Percentiles rank a stretch among this genome's conserved stretches.
phyloP scores from a whole-genome alignment of 2,113 vertebrate genomes.

The Mionectes macconnelli region DNA sequence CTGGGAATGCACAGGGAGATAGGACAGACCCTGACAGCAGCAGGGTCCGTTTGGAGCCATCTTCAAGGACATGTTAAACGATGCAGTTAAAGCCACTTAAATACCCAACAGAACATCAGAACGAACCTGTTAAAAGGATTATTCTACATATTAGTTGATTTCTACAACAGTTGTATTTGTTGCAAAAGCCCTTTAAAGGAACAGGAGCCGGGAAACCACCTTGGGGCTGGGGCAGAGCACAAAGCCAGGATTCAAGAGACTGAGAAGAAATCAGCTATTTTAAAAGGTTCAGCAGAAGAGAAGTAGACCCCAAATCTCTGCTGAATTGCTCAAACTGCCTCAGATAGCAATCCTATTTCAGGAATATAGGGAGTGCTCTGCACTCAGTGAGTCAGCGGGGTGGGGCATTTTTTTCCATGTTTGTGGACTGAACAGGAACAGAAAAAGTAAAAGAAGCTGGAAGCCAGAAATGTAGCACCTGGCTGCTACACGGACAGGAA shows the following conservation, averaged over 20 bases:
- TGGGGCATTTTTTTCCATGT: conserved; percentile 31
- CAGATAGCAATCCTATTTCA: conserved; percentile 33
- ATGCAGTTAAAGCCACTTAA: conserved; percentile 44
- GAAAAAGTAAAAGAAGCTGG: conserved; percentile 6
- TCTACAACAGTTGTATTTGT: conserved; percentile 6
- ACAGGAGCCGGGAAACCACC: background rate
- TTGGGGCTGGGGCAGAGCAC: background rate
- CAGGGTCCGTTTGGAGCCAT: background rate
- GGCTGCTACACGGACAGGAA: conserved; percentile 9
- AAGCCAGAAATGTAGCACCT: conserved; percentile 38
- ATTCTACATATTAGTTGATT: background rate
- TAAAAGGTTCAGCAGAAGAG: background rate
- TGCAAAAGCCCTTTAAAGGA: conserved; percentile 18
- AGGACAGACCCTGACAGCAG: background rate
- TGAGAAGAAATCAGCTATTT: conserved; percentile 1
- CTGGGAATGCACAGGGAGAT: background rate
- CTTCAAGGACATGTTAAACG: conserved; percentile 23
- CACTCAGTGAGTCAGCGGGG: conserved; percentile 54
- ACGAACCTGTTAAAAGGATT: conserved; percentile 45
- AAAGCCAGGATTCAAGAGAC: background rate
- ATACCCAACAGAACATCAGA: background rate
- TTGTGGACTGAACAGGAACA: conserved; percentile 26
- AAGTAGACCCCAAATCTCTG: background rate
- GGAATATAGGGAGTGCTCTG: conserved; percentile 33
- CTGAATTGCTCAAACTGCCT: background rate